Conservation (phyloP, 2,888 invertebrate species). For the Cynaeus angustus region DNA sequence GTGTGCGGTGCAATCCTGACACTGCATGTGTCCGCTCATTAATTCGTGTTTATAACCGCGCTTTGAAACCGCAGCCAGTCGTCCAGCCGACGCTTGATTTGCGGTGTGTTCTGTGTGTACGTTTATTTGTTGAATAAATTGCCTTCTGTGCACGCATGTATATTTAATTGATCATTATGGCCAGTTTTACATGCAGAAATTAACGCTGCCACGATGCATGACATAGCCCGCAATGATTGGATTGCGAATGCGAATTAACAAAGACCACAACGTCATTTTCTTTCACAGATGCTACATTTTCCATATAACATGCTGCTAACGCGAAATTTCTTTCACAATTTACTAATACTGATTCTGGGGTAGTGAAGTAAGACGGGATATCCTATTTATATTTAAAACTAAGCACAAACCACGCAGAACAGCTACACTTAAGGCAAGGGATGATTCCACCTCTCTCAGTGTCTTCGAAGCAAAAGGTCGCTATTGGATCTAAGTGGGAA, state of each 20-base stretch:
- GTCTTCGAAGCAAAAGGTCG: too few species aligned
- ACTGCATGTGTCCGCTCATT: slow-evolving; percentile 57
- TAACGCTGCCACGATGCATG: slow-evolving; percentile 55
- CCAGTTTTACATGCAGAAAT: slow-evolving; percentile 51
- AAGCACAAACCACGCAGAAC: too few species aligned
- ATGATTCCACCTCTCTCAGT: too few species aligned
- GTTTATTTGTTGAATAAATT: slow-evolving; percentile 63
- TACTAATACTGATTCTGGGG: too few species aligned
- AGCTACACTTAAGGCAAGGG: too few species aligned
- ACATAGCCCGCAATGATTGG: slow-evolving; percentile 58
- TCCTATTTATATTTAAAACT: too few species aligned
- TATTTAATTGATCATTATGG: slow-evolving; percentile 65
- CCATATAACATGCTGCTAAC: background rate
- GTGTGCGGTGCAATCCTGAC: slow-evolving; percentile 51
- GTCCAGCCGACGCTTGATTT: slow-evolving; percentile 61
- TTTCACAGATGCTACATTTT: background rate
- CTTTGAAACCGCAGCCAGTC: slow-evolving; percentile 50
- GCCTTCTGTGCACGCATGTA: slow-evolving; percentile 63
- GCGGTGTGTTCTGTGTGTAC: slow-evolving; percentile 62
- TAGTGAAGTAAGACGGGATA: too few species aligned
- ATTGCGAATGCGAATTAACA: slow-evolving; percentile 43
- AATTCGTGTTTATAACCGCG: slow-evolving; percentile 58
- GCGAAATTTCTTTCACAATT: too few species aligned
- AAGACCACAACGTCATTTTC: slow-evolving; percentile 18
- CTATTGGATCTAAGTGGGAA: too few species aligned